phyloP scores from a whole-genome alignment of 2,797 vertebrate genomes.

The Premnoplex brunnescens region DNA sequence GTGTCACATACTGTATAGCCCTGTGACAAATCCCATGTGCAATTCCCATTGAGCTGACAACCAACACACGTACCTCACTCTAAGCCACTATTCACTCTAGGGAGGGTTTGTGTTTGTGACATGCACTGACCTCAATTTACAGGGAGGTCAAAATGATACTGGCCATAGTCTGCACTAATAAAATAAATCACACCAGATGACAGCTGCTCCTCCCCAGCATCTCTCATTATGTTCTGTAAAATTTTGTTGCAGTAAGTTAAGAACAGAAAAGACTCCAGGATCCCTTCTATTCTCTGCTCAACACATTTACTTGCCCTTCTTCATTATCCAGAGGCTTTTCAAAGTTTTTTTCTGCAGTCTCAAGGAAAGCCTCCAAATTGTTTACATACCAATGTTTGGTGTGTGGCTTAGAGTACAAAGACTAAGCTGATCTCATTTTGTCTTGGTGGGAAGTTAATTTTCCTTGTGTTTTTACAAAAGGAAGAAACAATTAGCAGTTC shows the following conservation, averaged over 20 bases:
- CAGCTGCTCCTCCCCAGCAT: slow-evolving; percentile 60
- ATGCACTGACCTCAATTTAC: slow-evolving; percentile 75
- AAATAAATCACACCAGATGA: slow-evolving; percentile 66
- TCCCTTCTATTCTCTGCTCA: neutral
- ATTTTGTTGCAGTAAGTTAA: neutral
- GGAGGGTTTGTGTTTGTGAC: slow-evolving; percentile 60
- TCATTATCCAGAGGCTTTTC: neutral
- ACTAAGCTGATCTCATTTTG: slow-evolving; percentile 23
- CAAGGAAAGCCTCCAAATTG: slow-evolving; percentile 18
- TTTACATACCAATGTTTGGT: slow-evolving; percentile 35
- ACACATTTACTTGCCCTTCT: neutral
- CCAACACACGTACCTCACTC: slow-evolving; percentile 26
- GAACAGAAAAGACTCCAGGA: neutral
- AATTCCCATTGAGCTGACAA: slow-evolving; percentile 68
- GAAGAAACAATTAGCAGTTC: slow-evolving; percentile 33
- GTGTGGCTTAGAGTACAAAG: slow-evolving; percentile 42
- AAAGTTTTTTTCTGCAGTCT: neutral
- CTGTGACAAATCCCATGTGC: slow-evolving; percentile 73
- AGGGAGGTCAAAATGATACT: slow-evolving; percentile 66
- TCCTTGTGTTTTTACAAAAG: slow-evolving; percentile 35
- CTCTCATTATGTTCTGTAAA: slow-evolving; percentile 33
- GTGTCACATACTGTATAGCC: slow-evolving; percentile 56
- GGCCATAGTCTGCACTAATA: slow-evolving; percentile 22
- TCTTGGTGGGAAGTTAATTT: slow-evolving; percentile 40
- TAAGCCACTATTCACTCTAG: slow-evolving; percentile 8